These are phyloP conservation scores for Parotia lawesii DNA, from an alignment of 2,113 vertebrate species.

Conservation along the genomic window DNA sequence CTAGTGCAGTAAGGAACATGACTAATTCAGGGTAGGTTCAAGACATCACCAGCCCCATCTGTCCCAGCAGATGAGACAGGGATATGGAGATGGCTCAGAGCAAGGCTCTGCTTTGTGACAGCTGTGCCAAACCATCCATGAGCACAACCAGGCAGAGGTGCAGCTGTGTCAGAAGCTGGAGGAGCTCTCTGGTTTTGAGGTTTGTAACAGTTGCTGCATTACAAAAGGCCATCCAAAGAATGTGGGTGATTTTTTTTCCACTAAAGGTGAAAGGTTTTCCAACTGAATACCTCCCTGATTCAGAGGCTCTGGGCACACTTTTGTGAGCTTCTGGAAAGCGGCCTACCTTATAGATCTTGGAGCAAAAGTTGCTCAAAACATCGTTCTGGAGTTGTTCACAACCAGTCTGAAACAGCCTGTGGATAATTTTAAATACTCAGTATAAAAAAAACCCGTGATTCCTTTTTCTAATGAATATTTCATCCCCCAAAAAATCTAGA, in stretches of 20 bases:
- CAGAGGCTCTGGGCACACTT: background rate
- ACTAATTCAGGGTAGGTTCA: background rate
- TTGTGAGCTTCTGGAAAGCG: background rate
- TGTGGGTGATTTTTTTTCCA: background rate
- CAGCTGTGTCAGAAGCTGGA: background rate
- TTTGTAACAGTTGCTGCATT: background rate
- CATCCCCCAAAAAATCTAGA: background rate
- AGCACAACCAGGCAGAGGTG: background rate
- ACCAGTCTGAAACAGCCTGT: background rate
- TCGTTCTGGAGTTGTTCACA: background rate
- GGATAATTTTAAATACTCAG: background rate
- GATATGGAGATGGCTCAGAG: background rate
- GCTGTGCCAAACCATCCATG: background rate
- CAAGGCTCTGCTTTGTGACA: background rate
- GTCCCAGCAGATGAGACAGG: background rate
- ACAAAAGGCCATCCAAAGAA: background rate
- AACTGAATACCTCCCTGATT: background rate
- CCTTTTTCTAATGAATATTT: background rate
- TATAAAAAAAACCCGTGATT: background rate
- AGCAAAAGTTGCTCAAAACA: background rate
- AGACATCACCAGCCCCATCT: background rate
- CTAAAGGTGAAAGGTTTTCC: background rate
- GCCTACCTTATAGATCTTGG: background rate
- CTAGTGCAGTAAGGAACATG: background rate
- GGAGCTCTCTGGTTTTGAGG: background rate